Base-by-base conservation (phyloP, 2,113 vertebrate genomes). In the Nipponia nippon region DNA sequence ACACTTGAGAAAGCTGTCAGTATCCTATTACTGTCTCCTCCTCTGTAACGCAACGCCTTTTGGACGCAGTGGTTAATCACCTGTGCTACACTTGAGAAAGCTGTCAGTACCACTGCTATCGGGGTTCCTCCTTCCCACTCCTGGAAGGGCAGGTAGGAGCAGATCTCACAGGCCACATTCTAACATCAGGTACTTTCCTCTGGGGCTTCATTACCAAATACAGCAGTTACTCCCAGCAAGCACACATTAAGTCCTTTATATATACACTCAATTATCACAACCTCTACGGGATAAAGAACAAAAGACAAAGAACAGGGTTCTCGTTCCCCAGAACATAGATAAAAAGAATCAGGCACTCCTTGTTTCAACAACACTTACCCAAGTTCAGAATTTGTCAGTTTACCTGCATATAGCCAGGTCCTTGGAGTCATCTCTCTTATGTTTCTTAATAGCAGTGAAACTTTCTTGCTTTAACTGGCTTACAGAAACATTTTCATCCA, bases 401-500 rank as follows among this genome's bases (percentile, higher is more conserved):
- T 93, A 99, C 99, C 99, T 98, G 99, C 99, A 99, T 56, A 98
- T 86, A 73, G 98, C 95, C 94, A 99, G 94, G 94, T 99, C 99
- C 97, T 98, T 98, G 96, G 98, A 98, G 90, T 99, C 99, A 97
- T 99, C 99, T 98, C 98, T 98, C 97, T 99, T 99, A 90, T 99
- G 98, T 97, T 99, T 98, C 94, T 99, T 99, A 80, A 99, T 92
- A 94, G 98, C 98, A 83, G 97, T 97, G 67, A 98, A 97, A 89
- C 95, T 99, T 90, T 99, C 99, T 96, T 98, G 98, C 98, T 98
- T 99, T 95, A 98, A 88, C 55, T 97, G 91, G 82, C 95, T 98
- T 75, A 95, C 16, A 61, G 98, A 98, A 73, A 98, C 88, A 87
- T 90, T 98, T 96, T 99, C 99, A 75, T 99, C 99, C 3, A 97